Base-by-base conservation (phyloP, 2,797 vertebrate species). In the Neosalanx taihuensis region DNA sequence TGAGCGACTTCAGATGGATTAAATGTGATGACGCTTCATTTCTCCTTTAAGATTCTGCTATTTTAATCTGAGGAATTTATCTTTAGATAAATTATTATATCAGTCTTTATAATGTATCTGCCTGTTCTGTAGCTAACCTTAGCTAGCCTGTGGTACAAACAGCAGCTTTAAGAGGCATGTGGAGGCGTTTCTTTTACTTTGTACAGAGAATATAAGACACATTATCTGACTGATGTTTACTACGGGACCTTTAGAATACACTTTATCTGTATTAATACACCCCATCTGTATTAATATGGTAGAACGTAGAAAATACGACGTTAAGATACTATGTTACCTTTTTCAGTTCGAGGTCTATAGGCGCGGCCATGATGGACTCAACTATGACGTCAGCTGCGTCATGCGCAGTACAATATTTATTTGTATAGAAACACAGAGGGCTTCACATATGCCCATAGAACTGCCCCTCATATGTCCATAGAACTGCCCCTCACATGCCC, bases 271-370 rank as follows among this genome's bases (percentile, higher is more conserved):
- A n/a, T n/a, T n/a, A n/a, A n/a, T n/a, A n/a, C 12, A 12, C 58
- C 10, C 3, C 12, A 60, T 26, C 4, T 12, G 58, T 60, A 60
- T 26, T 68, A 7, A 7, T 26, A 1, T 17, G 17, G 23, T 2
- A 15, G 31, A 41, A 57, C 31, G 9, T 2, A 5, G 0, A 1
- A 56, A 57, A 57, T 12, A 15, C 53, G 29, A 13, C 37, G 3
- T 17, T n/a, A n/a, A n/a, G n/a, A n/a, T n/a, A n/a, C n/a, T n/a
- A n/a, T n/a, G n/a, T n/a, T n/a, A 96, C 95, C 95, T 96, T 97
- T 81, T 96, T 97, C 17, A 97, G 80, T 85, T 97, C 95, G 59
- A 95, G 79, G 46, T 97, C 95, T 84, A 96, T 89, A 88, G 95
- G 92, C 69, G 93, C 91, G 17, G 95, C 93, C 95, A 96, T 96